These are phyloP conservation scores for Typhlichthys eigenmanni DNA, from an alignment of 2,797 vertebrate genomes.

Conservation along the genomic window DNA sequence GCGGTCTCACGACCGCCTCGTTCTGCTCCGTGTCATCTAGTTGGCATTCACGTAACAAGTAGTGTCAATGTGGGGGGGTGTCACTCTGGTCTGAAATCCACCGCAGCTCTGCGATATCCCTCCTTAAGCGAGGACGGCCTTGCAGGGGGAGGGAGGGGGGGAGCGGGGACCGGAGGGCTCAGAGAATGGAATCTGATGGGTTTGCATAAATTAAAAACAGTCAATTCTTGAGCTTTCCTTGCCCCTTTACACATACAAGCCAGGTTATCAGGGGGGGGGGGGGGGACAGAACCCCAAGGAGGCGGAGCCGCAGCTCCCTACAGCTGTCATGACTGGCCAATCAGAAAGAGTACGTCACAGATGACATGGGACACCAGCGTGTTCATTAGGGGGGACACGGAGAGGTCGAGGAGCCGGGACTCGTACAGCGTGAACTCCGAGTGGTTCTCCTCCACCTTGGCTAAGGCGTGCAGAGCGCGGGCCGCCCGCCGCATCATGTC, in stretches of 20 bases:
- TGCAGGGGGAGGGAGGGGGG: too few relatives aligned
- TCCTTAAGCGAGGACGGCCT: constrained; percentile 83
- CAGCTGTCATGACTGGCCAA: constrained; percentile 99
- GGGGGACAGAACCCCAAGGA: constrained; percentile 56
- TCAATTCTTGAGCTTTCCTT: constrained; percentile 89
- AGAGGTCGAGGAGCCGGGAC: constrained; percentile 98
- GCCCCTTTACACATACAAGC: constrained; percentile 89
- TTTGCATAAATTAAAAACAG: constrained; percentile 99
- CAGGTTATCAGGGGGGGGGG: constrained; percentile 60
- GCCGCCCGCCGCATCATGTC: constrained; percentile 99
- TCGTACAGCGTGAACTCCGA: constrained; percentile 98
- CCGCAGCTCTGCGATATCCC: constrained; percentile 76
- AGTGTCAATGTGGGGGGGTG: constrained; percentile 72
- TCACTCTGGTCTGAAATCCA: constrained; percentile 77
- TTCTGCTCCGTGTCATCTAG: constrained; percentile 76
- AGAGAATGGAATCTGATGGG: constrained; percentile 96
- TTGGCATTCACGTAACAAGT: constrained; percentile 75
- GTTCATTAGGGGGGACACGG: constrained; percentile 98
- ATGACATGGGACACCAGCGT: constrained; percentile 99
- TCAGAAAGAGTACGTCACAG: constrained; percentile 99
- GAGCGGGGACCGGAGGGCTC: constrained; percentile 60
- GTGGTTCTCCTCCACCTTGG: constrained; percentile 99
- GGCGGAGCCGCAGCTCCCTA: constrained; percentile 88
- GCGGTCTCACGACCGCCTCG: constrained; percentile 85
- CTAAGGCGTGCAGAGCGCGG: constrained; percentile 94